Conservation (phyloP, 1,140 invertebrate genomes). For the Oedothorax gibbosus region DNA sequence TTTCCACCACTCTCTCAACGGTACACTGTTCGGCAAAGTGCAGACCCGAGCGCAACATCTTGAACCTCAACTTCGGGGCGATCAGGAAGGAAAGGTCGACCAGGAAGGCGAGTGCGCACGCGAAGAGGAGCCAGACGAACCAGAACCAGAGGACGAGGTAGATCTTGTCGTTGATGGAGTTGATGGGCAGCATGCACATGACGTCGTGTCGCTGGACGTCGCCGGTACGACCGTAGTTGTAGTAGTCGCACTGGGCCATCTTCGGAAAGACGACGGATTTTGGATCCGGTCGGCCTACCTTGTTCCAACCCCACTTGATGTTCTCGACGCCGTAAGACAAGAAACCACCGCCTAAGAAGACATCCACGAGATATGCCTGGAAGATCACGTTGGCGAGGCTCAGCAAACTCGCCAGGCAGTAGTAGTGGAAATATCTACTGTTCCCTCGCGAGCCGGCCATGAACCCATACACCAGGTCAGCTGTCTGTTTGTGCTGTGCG, state of each 20-base stretch:
- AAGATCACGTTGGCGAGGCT: constrained; percentile 85
- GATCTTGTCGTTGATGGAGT: constrained; percentile 84
- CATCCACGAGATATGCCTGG: constrained; percentile 81
- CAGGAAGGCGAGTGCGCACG: constrained; percentile 79
- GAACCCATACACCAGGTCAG: constrained; percentile 80
- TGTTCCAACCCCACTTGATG: constrained; percentile 79
- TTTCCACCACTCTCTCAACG: constrained; percentile 48
- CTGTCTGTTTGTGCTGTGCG: constrained; percentile 79
- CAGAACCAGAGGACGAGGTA: constrained; percentile 80
- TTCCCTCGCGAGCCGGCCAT: constrained; percentile 72
- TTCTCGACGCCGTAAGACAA: constrained; percentile 63
- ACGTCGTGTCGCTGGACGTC: constrained; percentile 73
- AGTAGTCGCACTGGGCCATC: constrained; percentile 91
- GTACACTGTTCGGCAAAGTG: constrained; percentile 47
- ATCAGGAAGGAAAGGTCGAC: constrained; percentile 82
- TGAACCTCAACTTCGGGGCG: constrained; percentile 68
- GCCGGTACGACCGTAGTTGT: constrained; percentile 83
- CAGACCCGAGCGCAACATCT: constrained; percentile 42
- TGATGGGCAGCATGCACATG: constrained; percentile 79
- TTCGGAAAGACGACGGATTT: constrained; percentile 83
- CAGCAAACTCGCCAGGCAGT: constrained; percentile 85
- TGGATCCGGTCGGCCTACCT: constrained; percentile 79
- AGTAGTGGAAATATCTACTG: constrained; percentile 83
- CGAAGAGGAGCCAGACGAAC: constrained; percentile 68
- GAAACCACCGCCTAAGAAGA: constrained; percentile 62